These are phyloP conservation scores for Pilophorus perplexus DNA, from an alignment of 2,888 invertebrate species.

Conservation along the genomic window DNA sequence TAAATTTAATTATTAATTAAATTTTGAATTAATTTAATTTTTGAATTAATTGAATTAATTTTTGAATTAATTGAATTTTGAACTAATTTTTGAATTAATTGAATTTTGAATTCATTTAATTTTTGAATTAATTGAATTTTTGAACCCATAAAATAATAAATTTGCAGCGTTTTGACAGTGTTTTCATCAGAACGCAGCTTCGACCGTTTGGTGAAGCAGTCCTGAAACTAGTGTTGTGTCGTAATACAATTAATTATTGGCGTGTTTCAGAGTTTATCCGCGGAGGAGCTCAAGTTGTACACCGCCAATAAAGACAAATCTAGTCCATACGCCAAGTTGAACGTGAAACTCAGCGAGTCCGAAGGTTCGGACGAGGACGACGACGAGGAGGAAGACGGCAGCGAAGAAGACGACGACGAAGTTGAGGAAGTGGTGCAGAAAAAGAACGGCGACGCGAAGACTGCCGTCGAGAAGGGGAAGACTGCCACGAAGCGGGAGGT, in stretches of 20 bases:
- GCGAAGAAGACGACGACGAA: slow-evolving; percentile 20
- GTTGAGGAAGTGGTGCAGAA: slow-evolving; percentile 20
- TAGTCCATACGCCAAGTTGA: slow-evolving; percentile 21
- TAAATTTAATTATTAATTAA: too few relatives aligned
- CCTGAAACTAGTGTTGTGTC: too few relatives aligned
- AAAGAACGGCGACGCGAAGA: neutral
- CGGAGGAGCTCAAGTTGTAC: slow-evolving; percentile 54
- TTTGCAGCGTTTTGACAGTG: neutral
- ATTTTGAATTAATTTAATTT: too few relatives aligned
- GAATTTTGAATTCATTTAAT: too few relatives aligned
- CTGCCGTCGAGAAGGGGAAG: neutral
- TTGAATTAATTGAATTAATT: too few relatives aligned
- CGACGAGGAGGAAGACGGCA: slow-evolving; percentile 8
- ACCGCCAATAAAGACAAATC: slow-evolving; percentile 50
- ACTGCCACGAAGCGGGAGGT: neutral
- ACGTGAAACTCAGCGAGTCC: slow-evolving; percentile 28
- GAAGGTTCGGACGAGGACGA: slow-evolving; percentile 38
- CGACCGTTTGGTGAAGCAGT: neutral
- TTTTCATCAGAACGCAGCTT: neutral
- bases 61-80: too few relatives aligned
- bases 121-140: too few relatives aligned
- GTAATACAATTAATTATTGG: neutral
- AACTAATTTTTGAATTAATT: too few relatives aligned
- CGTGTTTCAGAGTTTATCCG: slow-evolving; percentile 51
- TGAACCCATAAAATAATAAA: too few relatives aligned